A percentile compares a stretch with the other conserved stretches of the same genome.
Conservation (phyloP, 2,888 invertebrate genomes). For the Amitus sp. region DNA sequence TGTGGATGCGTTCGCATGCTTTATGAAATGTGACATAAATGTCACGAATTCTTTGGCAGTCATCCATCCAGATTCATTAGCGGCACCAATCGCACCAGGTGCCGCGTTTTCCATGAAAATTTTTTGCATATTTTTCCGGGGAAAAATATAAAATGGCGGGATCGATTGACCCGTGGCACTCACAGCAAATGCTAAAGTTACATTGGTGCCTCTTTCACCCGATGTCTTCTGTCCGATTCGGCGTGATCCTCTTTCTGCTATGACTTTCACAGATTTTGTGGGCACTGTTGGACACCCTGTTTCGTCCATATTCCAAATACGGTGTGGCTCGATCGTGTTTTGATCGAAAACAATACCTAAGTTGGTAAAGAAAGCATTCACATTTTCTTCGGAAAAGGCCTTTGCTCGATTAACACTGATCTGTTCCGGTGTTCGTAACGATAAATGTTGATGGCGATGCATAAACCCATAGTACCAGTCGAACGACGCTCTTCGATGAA, state of each 20-base stretch:
- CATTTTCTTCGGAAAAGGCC: constrained; percentile 36
- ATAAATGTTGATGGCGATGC: constrained; percentile 22
- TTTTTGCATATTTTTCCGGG: constrained; percentile 24
- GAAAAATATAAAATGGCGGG: constrained; percentile 38
- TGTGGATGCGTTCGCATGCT: constrained; percentile 25
- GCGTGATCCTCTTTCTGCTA: constrained; percentile 25
- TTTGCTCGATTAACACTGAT: constrained; percentile 20
- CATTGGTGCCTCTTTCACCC: constrained; percentile 32
- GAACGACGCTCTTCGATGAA: not conserved
- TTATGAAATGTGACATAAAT: constrained; percentile 27
- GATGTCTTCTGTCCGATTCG: constrained; percentile 41
- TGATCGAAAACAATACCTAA: constrained; percentile 18
- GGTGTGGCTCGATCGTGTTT: constrained; percentile 22
- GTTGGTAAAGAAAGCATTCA: constrained; percentile 26
- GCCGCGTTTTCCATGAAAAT: constrained; percentile 38
- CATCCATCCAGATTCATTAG: constrained; percentile 35
- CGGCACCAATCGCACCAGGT: constrained; percentile 25
- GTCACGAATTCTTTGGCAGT: constrained; percentile 23
- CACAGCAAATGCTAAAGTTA: constrained; percentile 37
- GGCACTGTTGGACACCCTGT: constrained; percentile 28
- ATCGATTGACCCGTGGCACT: constrained; percentile 28
- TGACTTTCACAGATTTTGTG: constrained; percentile 24
- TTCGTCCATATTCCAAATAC: constrained; percentile 32
- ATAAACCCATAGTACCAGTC: constrained; percentile 35
- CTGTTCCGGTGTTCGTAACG: constrained; percentile 26